Evolutionary conservation across 2,113 vertebrate genomes (phyloP).

Genomic region (Pterophyllum scalare): DNA sequence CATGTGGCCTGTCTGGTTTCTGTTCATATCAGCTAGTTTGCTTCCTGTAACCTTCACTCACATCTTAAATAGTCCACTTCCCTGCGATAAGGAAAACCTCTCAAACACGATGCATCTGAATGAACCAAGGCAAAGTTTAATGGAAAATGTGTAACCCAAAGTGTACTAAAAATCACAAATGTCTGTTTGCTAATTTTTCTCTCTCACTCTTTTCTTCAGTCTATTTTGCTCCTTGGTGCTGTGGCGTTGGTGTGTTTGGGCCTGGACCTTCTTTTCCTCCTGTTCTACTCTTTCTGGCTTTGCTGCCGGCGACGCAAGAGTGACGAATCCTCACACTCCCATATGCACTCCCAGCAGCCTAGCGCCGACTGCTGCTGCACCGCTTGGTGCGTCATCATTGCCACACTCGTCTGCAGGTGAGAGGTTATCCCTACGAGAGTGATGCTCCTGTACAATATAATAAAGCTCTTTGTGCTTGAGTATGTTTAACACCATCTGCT

Average conservation of each 20-base stretch:
- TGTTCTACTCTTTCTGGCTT: conserved; percentile 98
- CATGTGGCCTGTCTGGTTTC: conserved; percentile 39
- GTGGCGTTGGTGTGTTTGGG: conserved; percentile 90
- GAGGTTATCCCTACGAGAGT: conserved; percentile 11
- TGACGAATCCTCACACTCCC: conserved; percentile 77
- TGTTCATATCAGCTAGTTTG: conserved; percentile 49
- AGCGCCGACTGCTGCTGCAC: conserved; percentile 96
- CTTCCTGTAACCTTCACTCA: conserved; percentile 49
- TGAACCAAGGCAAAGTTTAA: background rate
- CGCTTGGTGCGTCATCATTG: conserved; percentile 98
- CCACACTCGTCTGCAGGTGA: conserved; percentile 97
- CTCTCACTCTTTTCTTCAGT: conserved; percentile 75
- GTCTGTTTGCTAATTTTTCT: background rate
- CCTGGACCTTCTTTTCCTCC: conserved; percentile 94
- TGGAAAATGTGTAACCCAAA: background rate
- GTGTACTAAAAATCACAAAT: background rate
- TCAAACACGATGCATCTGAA: background rate
- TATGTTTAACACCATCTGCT: background rate
- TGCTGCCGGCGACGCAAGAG: conserved; percentile 93
- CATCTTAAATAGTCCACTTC: conserved; percentile 34
- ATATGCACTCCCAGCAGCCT: conserved; percentile 81
- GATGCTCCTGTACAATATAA: background rate
- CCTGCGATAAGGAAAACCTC: background rate
- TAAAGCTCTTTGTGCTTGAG: background rate
- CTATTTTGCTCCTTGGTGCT: conserved; percentile 89